Conservation (phyloP, 2,113 vertebrate species). For the Alethe castanea region DNA sequence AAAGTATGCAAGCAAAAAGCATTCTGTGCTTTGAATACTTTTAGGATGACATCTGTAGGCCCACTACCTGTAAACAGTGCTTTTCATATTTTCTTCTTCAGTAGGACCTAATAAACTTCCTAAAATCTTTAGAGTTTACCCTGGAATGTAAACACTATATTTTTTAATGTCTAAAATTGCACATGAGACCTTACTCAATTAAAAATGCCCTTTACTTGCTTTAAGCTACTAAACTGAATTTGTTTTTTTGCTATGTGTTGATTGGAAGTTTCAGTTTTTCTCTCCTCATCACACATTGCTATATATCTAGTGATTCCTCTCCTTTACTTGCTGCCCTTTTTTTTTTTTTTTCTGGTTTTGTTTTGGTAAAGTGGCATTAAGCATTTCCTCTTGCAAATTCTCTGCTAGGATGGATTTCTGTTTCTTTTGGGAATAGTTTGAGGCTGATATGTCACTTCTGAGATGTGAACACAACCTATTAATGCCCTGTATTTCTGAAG, state of each 20-base stretch:
- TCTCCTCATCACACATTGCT: background rate
- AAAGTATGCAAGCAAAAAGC: background rate
- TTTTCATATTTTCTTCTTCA: background rate
- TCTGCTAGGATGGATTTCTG: background rate
- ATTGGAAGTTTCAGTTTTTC: background rate
- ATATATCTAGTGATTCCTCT: background rate
- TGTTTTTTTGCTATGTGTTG: background rate
- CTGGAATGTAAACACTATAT: background rate
- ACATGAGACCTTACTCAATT: background rate
- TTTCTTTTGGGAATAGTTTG: background rate
- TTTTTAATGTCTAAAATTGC: background rate
- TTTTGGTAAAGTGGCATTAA: background rate
- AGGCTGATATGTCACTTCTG: background rate
- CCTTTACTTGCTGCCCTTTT: background rate
- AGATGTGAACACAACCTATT: rapidly evolving
- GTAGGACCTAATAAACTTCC: background rate
- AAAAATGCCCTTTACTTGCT: background rate
- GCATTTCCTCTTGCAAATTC: background rate
- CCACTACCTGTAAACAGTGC: background rate
- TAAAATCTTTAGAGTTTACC: background rate
- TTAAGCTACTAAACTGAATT: background rate
- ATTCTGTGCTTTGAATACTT: background rate
- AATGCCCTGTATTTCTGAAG: background rate
- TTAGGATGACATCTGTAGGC: background rate
- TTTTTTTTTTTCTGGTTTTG: background rate